These are phyloP conservation scores for Thalassophryne amazonica DNA, from an alignment of 2,797 vertebrate genomes.

Conservation along the genomic window DNA sequence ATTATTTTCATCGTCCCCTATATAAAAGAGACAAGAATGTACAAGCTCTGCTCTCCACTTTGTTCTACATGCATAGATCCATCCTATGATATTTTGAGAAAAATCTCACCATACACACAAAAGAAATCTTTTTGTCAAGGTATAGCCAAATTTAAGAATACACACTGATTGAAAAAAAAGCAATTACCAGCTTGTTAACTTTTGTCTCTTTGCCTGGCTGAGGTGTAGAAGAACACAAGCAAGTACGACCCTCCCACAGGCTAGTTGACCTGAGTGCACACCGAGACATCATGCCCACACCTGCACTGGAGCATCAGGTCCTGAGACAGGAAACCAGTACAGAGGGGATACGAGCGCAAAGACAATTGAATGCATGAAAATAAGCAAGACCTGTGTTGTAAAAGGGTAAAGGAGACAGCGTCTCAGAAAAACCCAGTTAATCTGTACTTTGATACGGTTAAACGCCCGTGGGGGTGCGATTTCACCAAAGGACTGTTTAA, in stretches of 20 bases:
- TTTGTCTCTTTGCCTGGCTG: conserved; percentile 16
- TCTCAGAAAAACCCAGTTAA: neutral
- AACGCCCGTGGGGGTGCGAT: too few species aligned
- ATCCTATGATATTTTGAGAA: conserved; percentile 10
- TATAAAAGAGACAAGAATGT: conserved; percentile 39
- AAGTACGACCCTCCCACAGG: conserved; percentile 20
- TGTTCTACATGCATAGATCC: conserved; percentile 18
- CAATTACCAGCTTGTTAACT: conserved; percentile 6
- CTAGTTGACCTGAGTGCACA: too few species aligned
- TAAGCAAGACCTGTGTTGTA: neutral
- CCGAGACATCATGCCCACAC: too few species aligned
- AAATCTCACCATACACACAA: conserved; percentile 6
- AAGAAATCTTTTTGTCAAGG: neutral
- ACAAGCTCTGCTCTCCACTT: conserved; percentile 7
- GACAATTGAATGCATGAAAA: neutral
- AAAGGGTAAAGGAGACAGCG: neutral
- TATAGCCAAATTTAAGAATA: too few species aligned
- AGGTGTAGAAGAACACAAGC: conserved; percentile 20
- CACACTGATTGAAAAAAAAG: conserved; percentile 1
- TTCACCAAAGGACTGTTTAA: too few species aligned
- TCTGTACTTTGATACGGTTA: too few species aligned
- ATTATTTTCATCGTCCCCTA: conserved; percentile 61
- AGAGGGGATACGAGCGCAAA: too few species aligned
- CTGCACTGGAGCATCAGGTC: neutral
- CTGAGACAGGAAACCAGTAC: neutral